Base-by-base conservation (phyloP, 2,888 invertebrate genomes). In the Falcaria lacertinaria region DNA sequence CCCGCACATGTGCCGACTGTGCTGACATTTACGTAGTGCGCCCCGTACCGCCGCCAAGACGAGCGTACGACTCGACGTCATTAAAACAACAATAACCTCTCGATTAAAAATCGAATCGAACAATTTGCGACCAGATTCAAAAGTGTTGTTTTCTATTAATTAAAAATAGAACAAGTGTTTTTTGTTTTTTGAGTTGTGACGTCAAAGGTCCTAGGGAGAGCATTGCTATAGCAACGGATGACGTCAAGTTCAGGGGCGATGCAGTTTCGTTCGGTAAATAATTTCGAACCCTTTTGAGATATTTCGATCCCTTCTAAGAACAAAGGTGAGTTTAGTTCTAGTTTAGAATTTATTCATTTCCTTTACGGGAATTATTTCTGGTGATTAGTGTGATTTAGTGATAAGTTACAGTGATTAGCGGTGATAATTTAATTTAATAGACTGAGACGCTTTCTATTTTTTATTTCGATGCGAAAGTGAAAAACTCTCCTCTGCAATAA, bases 161-260 rank as follows among this genome's bases (percentile, higher is more conserved):
- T 54, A 28, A 11, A 28, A 11, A 28, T 28, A 28, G 28, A 28
- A 28, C 47, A 46, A 47, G 45, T 57, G 41, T 42, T 47, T 28
- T 11, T 28, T 3, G 7, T 48, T 54, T 56, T 56, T 48, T 59
- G 60, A 56, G 66, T 67, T 73, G 76, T 64, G 64, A 67, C 64
- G 63, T 63, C 58, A 64, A 60, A 64, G 67, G 69, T 71, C 73
- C 74, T 70, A 73, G 80, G 68, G 74, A 76, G 74, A 78, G 74
- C 57, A 80, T 80, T 79, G 73, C 83, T 84, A 82, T 82, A 84
- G 84, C 80, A 83, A 83, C 78, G 70, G 57, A 74, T 80, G 78
- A 80, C 87, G 82, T 80, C 86, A 89, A 88, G 88, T 88, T 88
- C 88, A 88, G 67, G 86, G 86, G 74, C 84, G 82, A 83, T 89